Conservation (phyloP, 1,140 invertebrate genomes). For the Akabosia matsudoensis region DNA sequence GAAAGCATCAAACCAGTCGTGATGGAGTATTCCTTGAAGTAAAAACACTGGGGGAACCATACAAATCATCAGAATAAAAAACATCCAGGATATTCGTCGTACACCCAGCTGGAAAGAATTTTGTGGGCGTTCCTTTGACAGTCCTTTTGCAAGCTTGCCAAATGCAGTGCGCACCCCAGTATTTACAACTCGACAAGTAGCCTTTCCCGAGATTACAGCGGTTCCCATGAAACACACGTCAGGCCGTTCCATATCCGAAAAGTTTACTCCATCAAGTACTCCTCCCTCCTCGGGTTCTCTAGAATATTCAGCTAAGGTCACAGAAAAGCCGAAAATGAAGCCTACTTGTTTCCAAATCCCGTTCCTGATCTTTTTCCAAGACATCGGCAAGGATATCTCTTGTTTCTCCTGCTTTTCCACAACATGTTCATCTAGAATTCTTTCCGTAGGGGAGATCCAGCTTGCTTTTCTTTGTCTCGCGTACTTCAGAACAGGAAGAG, state of each 20-base stretch:
- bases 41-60: slow-evolving; percentile 31
- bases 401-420: no score
- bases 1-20: slow-evolving; percentile 11
- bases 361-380: no score
- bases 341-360: background rate
- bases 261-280: background rate
- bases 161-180: slow-evolving; percentile 13
- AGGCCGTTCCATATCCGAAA: slow-evolving; percentile 24
- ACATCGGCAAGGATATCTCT: no score
- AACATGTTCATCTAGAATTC: background rate
- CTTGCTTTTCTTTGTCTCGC: background rate
- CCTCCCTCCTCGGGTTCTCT: background rate
- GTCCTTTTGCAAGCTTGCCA: slow-evolving; percentile 3
- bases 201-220: slow-evolving; percentile 31
- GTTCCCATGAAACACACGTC: slow-evolving; percentile 34
- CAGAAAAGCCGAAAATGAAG: background rate
- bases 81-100: slow-evolving; percentile 36
- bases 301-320: background rate
- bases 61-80: slow-evolving; percentile 30
- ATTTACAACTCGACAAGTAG: background rate
- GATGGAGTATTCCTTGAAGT: slow-evolving; percentile 21
- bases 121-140: background rate
- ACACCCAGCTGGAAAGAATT: slow-evolving; percentile 37
- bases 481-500: slow-evolving; percentile 31
- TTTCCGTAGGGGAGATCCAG: background rate